Evolutionary conservation across 2,113 vertebrate genomes (phyloP).

Genomic region (Myrmecobius fasciatus): DNA sequence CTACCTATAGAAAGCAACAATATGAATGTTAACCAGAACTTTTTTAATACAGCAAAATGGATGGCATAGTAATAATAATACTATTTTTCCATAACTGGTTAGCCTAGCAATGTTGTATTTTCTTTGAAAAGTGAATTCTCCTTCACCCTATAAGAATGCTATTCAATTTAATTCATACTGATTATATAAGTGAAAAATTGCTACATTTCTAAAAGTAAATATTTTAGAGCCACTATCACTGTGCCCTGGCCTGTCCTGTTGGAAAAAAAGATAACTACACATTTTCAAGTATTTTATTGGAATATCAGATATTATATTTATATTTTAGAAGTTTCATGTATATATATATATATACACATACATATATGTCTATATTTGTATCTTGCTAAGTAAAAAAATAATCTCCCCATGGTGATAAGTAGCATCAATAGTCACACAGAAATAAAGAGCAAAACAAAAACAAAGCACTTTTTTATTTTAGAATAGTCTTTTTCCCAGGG

Average conservation of each 20-base stretch:
- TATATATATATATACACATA: too few species aligned
- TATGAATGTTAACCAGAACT: background rate
- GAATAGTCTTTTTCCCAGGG: background rate
- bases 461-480: background rate
- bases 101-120: background rate
- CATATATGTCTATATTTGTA: background rate
- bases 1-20: background rate
- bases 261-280: background rate
- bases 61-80: background rate
- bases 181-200: background rate
- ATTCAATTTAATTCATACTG: background rate
- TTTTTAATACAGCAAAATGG: background rate
- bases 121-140: background rate
- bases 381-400: background rate
- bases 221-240: background rate
- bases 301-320: background rate
- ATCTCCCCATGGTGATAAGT: background rate
- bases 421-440: background rate
- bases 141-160: background rate
- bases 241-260: background rate
- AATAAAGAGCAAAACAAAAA: background rate
- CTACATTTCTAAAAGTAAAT: background rate
- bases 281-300: background rate
- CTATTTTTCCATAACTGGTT: background rate
- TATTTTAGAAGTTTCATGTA: background rate